Evolutionary conservation across 2,797 vertebrate species (phyloP).

Genomic region (Hyperoplus lanceolatus): DNA sequence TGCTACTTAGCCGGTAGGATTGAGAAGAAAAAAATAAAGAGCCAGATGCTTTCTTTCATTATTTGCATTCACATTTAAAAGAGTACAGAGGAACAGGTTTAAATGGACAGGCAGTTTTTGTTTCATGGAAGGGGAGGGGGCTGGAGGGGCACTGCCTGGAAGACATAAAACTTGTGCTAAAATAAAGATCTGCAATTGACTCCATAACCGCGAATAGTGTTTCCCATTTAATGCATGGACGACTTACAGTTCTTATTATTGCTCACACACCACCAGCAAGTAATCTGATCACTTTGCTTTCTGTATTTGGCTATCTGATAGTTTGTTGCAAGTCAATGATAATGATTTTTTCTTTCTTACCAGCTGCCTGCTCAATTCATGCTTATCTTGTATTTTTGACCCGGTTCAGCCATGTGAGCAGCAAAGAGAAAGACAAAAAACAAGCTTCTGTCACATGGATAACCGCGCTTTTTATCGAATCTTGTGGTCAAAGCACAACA

Average conservation of each 20-base stretch:
- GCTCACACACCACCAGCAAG: constrained; percentile 45
- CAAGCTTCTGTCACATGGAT: constrained; percentile 34
- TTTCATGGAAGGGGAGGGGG: too few relatives aligned
- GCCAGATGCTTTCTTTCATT: constrained; percentile 46
- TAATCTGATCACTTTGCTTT: constrained; percentile 61
- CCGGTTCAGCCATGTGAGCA: constrained; percentile 60
- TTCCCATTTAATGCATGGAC: constrained; percentile 60
- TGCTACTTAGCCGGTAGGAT: constrained; percentile 63
- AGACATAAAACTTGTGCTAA: constrained; percentile 33
- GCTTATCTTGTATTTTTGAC: constrained; percentile 81
- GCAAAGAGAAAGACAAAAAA: constrained; percentile 25
- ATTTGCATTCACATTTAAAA: constrained; percentile 31
- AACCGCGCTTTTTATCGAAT: constrained; percentile 44
- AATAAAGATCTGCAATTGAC: constrained; percentile 61
- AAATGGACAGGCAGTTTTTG: background rate
- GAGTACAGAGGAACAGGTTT: constrained; percentile 15
- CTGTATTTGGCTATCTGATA: constrained; percentile 74
- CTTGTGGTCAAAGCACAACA: constrained; percentile 18
- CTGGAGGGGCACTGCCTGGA: constrained; percentile 20
- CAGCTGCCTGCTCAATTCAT: constrained; percentile 81
- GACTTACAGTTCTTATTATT: constrained; percentile 51
- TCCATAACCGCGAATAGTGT: constrained; percentile 53
- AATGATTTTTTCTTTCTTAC: constrained; percentile 67
- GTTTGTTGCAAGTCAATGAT: constrained; percentile 76
- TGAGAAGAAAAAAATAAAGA: constrained; percentile 56